Percentiles rank a stretch among this genome's conserved stretches.
These are phyloP conservation scores for Nylanderia fulva DNA, from an alignment of 1,140 invertebrate species.

Conservation along the genomic window DNA sequence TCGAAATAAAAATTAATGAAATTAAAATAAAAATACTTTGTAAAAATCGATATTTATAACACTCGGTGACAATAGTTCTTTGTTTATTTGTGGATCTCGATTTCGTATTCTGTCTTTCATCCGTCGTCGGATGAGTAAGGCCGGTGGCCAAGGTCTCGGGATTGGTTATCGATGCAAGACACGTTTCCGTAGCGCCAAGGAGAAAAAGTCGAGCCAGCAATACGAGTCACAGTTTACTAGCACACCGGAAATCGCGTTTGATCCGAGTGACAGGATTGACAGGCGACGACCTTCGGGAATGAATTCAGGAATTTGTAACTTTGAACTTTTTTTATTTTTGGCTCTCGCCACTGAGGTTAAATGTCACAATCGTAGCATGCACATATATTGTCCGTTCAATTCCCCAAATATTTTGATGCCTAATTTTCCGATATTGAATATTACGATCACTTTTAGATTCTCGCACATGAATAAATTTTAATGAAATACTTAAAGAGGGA, in stretches of 20 bases:
- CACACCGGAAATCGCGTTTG: constrained; percentile 68
- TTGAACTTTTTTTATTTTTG: background rate
- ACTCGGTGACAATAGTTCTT: background rate
- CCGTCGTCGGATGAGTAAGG: constrained; percentile 35
- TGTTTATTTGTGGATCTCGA: background rate
- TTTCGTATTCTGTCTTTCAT: constrained; percentile 22
- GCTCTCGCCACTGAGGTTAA: background rate
- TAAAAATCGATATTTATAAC: background rate
- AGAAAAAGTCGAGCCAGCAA: constrained; percentile 65
- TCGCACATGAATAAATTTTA: no score
- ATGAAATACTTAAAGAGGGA: background rate
- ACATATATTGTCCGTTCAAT: background rate
- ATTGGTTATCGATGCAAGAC: constrained; percentile 71
- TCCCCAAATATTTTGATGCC: background rate
- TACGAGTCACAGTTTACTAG: constrained; percentile 44
- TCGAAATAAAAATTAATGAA: background rate
- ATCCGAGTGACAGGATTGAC: constrained; percentile 60
- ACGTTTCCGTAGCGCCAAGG: constrained; percentile 60
- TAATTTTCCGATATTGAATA: background rate
- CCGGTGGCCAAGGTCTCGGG: constrained; percentile 39
- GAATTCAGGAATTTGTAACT: background rate
- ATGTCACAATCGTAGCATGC: background rate
- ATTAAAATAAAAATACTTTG: background rate
- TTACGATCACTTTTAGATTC: background rate
- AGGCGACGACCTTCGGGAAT: constrained; percentile 6